Conservation (phyloP, 2,797 vertebrate species). For the Clamator glandarius region DNA sequence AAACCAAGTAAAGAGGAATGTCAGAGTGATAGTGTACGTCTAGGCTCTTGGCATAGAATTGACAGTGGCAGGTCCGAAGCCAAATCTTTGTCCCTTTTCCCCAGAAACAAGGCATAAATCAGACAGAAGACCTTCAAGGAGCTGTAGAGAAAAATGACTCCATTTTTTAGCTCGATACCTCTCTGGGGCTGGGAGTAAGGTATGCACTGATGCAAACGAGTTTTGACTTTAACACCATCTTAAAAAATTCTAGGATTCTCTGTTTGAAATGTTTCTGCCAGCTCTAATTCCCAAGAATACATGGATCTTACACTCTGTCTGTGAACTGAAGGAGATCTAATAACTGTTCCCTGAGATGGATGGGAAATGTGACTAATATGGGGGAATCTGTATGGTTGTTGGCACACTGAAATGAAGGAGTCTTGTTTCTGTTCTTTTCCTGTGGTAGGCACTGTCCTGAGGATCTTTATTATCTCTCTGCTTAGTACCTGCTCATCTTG, state of each 20-base stretch:
- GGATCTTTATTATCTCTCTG: background rate
- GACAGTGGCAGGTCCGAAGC: background rate
- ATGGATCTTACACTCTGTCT: background rate
- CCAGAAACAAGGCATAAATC: background rate
- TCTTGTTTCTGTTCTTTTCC: background rate
- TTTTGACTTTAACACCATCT: background rate
- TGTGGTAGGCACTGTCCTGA: background rate
- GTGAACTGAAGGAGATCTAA: background rate
- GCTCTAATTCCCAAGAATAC: background rate
- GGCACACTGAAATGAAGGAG: background rate
- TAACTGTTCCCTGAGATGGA: background rate
- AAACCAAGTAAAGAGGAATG: background rate
- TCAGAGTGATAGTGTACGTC: background rate
- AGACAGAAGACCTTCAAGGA: background rate
- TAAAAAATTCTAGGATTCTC: background rate
- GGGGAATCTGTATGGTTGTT: background rate
- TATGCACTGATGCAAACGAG: background rate
- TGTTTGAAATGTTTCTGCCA: background rate
- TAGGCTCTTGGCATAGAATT: background rate
- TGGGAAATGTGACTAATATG: background rate
- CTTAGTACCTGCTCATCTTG: background rate
- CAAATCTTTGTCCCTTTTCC: background rate
- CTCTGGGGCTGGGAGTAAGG: background rate
- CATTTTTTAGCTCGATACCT: background rate
- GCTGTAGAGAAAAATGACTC: background rate